Evolutionary conservation across 2,113 vertebrate species (phyloP), one percentile per base, ranked within the genome.

Genomic region (Puma concolor): DNA sequence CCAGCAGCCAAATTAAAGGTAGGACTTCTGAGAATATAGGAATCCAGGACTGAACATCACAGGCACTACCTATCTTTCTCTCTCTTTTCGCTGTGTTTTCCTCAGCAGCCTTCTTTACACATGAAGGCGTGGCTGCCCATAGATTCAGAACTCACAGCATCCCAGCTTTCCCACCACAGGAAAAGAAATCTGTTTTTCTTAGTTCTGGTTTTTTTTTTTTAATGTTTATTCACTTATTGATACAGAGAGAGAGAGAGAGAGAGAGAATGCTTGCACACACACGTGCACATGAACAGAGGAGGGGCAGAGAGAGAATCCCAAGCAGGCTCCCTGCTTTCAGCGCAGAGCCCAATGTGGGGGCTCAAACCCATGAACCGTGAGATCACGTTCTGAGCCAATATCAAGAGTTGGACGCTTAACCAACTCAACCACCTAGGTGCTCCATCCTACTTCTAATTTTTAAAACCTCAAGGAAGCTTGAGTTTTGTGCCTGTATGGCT

Each of bases 61-160:
- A 11, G 48, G 31, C 9, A 33, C 14, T 29, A 0, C 19, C 11
- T 83, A 3, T 54, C 6, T 38, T 50, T 67, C 0, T 3, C 36
- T 77, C 5, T 67, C 1, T 54, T 0, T 11, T 36, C 16, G 48
- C 44, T 69, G 5, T 48, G 15, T 27, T 89, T 77, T 93, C 38
- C 88, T 95, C 8, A 4, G 14, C 23, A 63, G 44, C 25, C 54
- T 84, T 87, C n/a, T 81, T 60, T 60, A 83, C 25, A 6, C 9
- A 23, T 29, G 74, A 91, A 77, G 50, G 15, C 25, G 82, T 0
- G 0, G 29, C 11, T 91, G 66, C 1, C 36, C 17, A 31, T 7
- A 77, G 74, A 52, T 25, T 90, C 23, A 91, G 50, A 79, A 72
- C 9, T 36, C 33, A n/a, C 7, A 7, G 21, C 33, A 54, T 67